Percentiles rank a stretch among this genome's conserved stretches.
These are phyloP conservation scores for Sula dactylatra DNA, from an alignment of 2,113 vertebrate genomes.

Conservation along the genomic window DNA sequence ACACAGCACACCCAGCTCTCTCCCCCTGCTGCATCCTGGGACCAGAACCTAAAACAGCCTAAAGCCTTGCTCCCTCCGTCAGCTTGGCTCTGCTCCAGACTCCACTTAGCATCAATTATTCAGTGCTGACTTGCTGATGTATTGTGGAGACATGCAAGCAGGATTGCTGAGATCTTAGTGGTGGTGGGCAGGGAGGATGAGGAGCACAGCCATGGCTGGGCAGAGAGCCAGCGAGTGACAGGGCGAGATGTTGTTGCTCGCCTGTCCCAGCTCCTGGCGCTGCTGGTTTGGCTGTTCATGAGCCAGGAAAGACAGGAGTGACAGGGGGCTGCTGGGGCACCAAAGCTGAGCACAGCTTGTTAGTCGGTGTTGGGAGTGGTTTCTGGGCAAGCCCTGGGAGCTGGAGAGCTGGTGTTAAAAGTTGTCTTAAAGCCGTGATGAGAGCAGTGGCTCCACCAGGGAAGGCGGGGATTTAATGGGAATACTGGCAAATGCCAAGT, in stretches of 20 bases:
- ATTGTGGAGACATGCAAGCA: rapidly evolving
- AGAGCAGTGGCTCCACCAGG: background rate
- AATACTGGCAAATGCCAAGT: background rate
- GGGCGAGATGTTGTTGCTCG: rapidly evolving
- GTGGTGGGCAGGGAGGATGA: background rate
- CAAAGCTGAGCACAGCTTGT: background rate
- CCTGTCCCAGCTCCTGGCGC: background rate
- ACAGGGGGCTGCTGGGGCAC: background rate
- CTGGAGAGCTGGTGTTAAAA: background rate
- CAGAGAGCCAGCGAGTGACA: rapidly evolving
- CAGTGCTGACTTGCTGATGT: background rate
- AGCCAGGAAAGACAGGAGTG: background rate
- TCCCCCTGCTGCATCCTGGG: background rate
- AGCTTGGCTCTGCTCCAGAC: background rate
- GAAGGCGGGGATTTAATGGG: background rate
- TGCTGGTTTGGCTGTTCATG: background rate
- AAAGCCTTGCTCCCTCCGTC: background rate
- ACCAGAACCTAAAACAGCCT: background rate
- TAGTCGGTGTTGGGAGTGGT: background rate
- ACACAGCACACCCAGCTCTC: background rate
- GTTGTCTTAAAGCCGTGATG: rapidly evolving
- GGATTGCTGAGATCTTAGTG: background rate
- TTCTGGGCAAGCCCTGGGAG: background rate
- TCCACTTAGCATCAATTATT: slow-evolving; percentile 38
- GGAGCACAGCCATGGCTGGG: rapidly evolving